phyloP scores from a whole-genome alignment of 1,140 invertebrate genomes.

The Dreissena polymorpha region DNA sequence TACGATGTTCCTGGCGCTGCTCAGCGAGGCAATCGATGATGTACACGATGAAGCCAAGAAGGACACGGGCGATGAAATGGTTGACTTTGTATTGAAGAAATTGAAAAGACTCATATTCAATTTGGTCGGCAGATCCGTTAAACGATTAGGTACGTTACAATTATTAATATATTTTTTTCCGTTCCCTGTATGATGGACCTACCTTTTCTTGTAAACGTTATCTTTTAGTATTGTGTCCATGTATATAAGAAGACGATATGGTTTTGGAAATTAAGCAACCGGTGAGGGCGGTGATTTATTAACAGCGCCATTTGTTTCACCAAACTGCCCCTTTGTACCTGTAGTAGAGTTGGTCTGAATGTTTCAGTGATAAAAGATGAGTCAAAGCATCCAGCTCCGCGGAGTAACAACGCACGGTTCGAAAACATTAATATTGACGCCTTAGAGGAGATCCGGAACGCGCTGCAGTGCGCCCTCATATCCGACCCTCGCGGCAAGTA shows the following conservation, averaged over 20 bases:
- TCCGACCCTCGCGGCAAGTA: too few relatives aligned
- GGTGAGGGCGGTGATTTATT: neutral
- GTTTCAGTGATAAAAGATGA: neutral
- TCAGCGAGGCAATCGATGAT: conserved; percentile 61
- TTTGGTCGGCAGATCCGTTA: conserved; percentile 15
- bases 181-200: too few relatives aligned
- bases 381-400: neutral
- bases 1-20: conserved; percentile 68
- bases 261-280: too few relatives aligned
- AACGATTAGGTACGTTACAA: too few relatives aligned
- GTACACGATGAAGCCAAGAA: conserved; percentile 58
- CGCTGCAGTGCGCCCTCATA: conserved; percentile 22
- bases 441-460: conserved; percentile 30
- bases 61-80: conserved; percentile 58
- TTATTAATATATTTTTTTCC: too few relatives aligned
- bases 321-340: too few relatives aligned
- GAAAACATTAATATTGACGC: conserved; percentile 7
- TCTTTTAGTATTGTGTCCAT: too few relatives aligned
- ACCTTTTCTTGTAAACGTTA: too few relatives aligned
- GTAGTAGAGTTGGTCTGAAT: too few relatives aligned
- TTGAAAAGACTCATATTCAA: conserved; percentile 44
- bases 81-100: conserved; percentile 58
- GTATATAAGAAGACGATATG: too few relatives aligned
- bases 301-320: too few relatives aligned
- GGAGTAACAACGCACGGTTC: neutral